phyloP scores from a whole-genome alignment of 2,888 invertebrate genomes.

The Caenorhabditis sp. region DNA sequence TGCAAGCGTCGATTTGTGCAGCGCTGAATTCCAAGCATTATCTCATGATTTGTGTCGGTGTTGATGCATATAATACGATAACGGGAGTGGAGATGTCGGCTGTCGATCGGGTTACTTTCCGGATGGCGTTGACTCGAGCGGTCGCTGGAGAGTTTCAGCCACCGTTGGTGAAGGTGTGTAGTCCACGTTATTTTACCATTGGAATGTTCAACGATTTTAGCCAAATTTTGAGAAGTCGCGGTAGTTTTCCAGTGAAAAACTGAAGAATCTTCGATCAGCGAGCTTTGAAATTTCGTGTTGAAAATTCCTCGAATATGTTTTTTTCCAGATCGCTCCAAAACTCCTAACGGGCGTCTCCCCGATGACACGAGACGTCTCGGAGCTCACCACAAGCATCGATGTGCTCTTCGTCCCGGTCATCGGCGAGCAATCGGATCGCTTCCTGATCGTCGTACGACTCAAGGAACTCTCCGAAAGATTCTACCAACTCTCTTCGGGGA shows the following conservation, averaged over 20 bases:
- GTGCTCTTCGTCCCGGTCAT: slow-evolving; percentile 55
- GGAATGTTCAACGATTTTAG: no score
- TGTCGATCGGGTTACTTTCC: slow-evolving; percentile 46
- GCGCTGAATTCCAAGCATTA: slow-evolving; percentile 58
- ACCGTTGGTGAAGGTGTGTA: slow-evolving; percentile 45
- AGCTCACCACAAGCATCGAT: slow-evolving; percentile 52
- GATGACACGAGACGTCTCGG: slow-evolving; percentile 60
- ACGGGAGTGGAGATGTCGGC: slow-evolving; percentile 61
- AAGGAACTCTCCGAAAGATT: slow-evolving; percentile 57
- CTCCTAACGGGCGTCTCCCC: slow-evolving; percentile 53
- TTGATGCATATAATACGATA: slow-evolving; percentile 47
- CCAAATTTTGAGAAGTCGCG: no score
- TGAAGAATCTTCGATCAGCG: no score
- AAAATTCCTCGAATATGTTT: no score
- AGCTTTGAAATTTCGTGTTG: no score
- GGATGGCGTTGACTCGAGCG: slow-evolving; percentile 58
- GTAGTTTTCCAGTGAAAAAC: background rate
- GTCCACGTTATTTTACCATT: no score
- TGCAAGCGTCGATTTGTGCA: slow-evolving; percentile 61
- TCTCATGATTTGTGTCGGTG: slow-evolving; percentile 50
- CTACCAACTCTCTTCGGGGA: slow-evolving; percentile 63
- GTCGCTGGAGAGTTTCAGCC: slow-evolving; percentile 66
- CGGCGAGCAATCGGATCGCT: slow-evolving; percentile 9
- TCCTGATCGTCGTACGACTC: slow-evolving; percentile 61
- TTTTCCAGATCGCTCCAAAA: slow-evolving; percentile 54